These are phyloP conservation scores for Heteromurus nitidus DNA, from an alignment of 2,888 invertebrate genomes.

Conservation along the genomic window DNA sequence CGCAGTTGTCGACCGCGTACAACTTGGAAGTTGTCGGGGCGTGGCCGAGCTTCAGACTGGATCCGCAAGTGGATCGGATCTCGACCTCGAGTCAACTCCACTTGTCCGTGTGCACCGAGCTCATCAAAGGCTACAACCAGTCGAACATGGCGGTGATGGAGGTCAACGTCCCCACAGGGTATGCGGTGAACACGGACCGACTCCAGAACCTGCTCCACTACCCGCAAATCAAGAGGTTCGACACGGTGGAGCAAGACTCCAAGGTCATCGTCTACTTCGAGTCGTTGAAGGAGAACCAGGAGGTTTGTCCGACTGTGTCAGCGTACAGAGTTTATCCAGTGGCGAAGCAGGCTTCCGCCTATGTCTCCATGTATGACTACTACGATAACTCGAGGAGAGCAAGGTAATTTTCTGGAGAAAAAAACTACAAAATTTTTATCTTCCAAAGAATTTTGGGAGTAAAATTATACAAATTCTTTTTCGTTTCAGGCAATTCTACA, in stretches of 20 bases:
- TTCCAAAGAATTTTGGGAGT: no score
- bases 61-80: slow-evolving; percentile 89
- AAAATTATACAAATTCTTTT: no score
- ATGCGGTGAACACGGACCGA: slow-evolving; percentile 83
- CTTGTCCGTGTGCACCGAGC: slow-evolving; percentile 83
- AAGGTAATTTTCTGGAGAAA: slow-evolving; percentile 55
- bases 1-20: slow-evolving; percentile 87
- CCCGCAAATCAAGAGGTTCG: slow-evolving; percentile 72
- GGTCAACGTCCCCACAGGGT: slow-evolving; percentile 93
- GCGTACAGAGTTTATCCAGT: slow-evolving; percentile 89
- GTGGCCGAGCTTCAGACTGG: slow-evolving; percentile 90
- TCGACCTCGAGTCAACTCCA: slow-evolving; percentile 86
- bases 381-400: slow-evolving; percentile 82
- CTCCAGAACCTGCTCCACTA: slow-evolving; percentile 71
- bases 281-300: slow-evolving; percentile 76
- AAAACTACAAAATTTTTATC: no score
- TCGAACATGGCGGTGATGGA: slow-evolving; percentile 95
- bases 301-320: slow-evolving; percentile 89
- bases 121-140: slow-evolving; percentile 77
- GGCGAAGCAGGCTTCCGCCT: slow-evolving; percentile 89
- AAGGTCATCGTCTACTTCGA: slow-evolving; percentile 83
- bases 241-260: slow-evolving; percentile 69
- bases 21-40: slow-evolving; percentile 91
- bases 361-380: slow-evolving; percentile 91
- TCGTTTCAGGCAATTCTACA: slow-evolving; percentile 80